Conservation (phyloP, 2,888 invertebrate genomes). For the Diarsia mendica region DNA sequence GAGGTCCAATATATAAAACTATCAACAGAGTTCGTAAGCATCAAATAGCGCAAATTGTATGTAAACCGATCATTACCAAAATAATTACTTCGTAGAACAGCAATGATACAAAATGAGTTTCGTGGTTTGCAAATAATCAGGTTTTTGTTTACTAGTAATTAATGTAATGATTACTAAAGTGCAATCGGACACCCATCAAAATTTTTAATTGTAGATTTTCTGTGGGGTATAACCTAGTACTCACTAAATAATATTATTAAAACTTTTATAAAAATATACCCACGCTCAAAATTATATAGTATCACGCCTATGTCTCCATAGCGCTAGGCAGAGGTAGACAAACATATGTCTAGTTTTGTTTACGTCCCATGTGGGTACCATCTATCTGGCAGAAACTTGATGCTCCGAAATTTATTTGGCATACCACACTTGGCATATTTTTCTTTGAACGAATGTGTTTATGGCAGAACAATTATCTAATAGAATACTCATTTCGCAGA, state of each 20-base stretch:
- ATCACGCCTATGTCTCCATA: too few relatives aligned
- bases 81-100: conserved; percentile 41
- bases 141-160: conserved; percentile 39
- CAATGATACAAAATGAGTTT: conserved; percentile 44
- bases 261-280: neutral
- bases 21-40: neutral
- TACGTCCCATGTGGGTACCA: too few relatives aligned
- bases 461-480: too few relatives aligned
- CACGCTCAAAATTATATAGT: too few relatives aligned
- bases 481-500: too few relatives aligned
- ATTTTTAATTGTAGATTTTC: conserved; percentile 13
- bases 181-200: conserved; percentile 4
- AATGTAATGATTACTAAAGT: conserved; percentile 12
- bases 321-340: too few relatives aligned
- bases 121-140: conserved; percentile 47
- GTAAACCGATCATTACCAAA: conserved; percentile 40
- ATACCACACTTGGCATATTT: too few relatives aligned
- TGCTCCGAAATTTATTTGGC: too few relatives aligned
- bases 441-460: too few relatives aligned
- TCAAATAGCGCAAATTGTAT: conserved; percentile 31
- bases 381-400: too few relatives aligned
- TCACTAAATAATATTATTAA: neutral
- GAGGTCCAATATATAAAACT: neutral
- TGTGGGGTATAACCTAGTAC: neutral
- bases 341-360: too few relatives aligned